Evolutionary conservation across 2,888 invertebrate species (phyloP).

Genomic region (Synergus gifuensis): DNA sequence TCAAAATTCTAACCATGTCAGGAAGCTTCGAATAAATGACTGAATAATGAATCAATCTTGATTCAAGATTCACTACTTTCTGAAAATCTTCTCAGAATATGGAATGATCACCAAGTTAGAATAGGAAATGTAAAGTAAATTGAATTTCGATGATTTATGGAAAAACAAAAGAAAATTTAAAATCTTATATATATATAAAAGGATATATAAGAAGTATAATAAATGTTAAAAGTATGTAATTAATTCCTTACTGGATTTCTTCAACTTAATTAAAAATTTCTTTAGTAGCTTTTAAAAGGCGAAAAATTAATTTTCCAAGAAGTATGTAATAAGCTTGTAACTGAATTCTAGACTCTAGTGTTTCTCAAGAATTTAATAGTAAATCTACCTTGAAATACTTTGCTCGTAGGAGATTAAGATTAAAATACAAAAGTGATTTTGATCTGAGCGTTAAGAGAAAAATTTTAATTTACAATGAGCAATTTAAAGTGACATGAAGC

Average conservation of each 20-base stretch:
- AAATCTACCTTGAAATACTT: no score
- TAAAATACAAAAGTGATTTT: no score
- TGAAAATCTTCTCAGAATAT: constrained; percentile 1
- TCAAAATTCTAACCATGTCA: background rate
- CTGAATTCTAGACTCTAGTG: no score
- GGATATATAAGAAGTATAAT: no score
- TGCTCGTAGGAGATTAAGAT: no score
- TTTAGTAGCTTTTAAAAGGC: no score
- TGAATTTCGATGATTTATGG: background rate
- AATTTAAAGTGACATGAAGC: no score
- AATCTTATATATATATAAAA: background rate
- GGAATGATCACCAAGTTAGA: background rate
- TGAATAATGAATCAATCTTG: constrained; percentile 7
- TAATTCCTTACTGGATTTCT: background rate
- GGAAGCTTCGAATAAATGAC: background rate
- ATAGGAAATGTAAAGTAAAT: background rate
- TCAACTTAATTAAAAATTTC: background rate
- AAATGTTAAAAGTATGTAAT: background rate
- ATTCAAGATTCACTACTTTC: background rate
- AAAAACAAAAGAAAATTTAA: background rate
- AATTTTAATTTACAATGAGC: no score
- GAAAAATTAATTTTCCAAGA: no score
- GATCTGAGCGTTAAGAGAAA: no score
- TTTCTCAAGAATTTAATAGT: no score
- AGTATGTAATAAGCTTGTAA: no score